phyloP scores from a whole-genome alignment of 2,113 vertebrate genomes.

The Myodes glareolus region DNA sequence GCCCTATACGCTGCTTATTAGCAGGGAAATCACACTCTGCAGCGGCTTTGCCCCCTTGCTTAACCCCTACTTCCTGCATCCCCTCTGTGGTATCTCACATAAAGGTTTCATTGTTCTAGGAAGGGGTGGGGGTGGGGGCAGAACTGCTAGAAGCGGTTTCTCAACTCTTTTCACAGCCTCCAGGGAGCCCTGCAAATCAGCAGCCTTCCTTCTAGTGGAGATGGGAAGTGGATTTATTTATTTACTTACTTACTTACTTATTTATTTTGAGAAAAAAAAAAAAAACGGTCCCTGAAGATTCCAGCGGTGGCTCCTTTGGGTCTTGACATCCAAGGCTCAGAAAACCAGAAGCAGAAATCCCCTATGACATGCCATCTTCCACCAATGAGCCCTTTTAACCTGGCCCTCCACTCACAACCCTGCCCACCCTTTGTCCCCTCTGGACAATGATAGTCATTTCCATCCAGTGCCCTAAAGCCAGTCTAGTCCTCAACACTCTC shows the following conservation, averaged over 20 bases:
- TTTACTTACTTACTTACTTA: too few relatives aligned
- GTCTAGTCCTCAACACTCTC: rapidly evolving
- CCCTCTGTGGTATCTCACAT: neutral
- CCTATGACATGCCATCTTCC: rapidly evolving
- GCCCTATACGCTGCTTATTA: constrained; percentile 53
- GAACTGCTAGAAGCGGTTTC: constrained; percentile 39
- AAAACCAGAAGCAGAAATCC: neutral
- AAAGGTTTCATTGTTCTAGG: neutral
- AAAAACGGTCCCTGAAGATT: constrained; percentile 40
- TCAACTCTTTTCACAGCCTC: constrained; percentile 10
- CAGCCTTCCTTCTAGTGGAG: constrained; percentile 52
- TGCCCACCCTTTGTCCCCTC: neutral
- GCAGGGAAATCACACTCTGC: constrained; percentile 45
- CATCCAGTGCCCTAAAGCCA: rapidly evolving
- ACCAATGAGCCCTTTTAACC: neutral
- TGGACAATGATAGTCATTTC: too few relatives aligned
- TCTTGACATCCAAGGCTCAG: neutral
- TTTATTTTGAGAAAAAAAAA: constrained; percentile 48
- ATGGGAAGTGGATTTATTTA: neutral
- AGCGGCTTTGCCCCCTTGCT: neutral
- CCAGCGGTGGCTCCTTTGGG: neutral
- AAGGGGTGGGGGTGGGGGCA: neutral
- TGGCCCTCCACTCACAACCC: neutral
- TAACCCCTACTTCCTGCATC: neutral
- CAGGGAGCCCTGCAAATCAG: constrained; percentile 13